Evolutionary conservation across 2,888 invertebrate genomes (phyloP), one percentile per base, ranked within the genome.

Genomic region (Abrostola tripartita): DNA sequence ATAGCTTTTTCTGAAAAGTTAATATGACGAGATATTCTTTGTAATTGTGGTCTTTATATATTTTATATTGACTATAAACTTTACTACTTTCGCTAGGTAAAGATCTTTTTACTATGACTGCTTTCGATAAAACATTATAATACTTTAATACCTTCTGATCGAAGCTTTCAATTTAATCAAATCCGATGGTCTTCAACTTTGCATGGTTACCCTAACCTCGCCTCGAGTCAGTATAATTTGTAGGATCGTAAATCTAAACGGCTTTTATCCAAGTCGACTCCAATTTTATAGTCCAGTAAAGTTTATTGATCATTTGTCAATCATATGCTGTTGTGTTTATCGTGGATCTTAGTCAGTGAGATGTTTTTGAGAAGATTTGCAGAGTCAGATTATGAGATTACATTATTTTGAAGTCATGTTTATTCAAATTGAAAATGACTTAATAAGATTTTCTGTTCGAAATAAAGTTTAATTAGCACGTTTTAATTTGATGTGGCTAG

Each of bases 241-340:
- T 68, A 69, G 54, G 66, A 70, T 68, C 79, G 65, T 79, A 68
- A 79, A 76, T 71, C 58, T 74, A 67, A 76, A 74, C 68, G 55
- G 68, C 65, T 76, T 68, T 66, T 57, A 74, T 67, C 49, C 40
- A 65, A 68, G 66, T 78, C 63, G 60, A 67, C 57, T 79, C 60
- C 68, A 64, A 77, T 78, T 76, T 78, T 74, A 79, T 68, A 65
- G 66, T 61, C 59, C 77, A 67, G 60, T 79, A 56, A 76, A 76
- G 57, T 74, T 79, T 74, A 76, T 76, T 65, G 71, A 74, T 71
- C 71, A 67, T 74, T 68, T 67, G 68, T 69, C 68, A 76, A 74
- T 76, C 63, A 66, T 61, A 64, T 35, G 52, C 44, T 50, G 63
- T 52, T 59, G 57, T 36, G 44, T 58, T 57, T 53, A 56, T 58